Conservation (phyloP, 2,888 invertebrate genomes). For the Lampropteryx suffumata region DNA sequence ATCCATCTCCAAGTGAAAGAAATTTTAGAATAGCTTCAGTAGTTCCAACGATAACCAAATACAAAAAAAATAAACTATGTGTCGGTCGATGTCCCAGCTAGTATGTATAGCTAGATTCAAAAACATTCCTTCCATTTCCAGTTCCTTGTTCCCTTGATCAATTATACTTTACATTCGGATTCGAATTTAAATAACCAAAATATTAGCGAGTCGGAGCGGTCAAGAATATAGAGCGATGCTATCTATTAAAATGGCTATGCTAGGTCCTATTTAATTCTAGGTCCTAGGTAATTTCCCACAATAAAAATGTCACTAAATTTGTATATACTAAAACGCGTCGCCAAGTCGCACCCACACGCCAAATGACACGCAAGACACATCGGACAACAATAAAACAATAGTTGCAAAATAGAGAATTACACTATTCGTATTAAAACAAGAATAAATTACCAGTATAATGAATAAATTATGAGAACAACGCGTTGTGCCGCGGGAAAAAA, state of each 20-base stretch:
- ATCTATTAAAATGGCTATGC: neutral
- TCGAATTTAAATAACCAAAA: too few species aligned
- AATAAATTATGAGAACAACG: conserved; percentile 75
- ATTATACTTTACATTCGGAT: too few species aligned
- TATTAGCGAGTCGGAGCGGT: neutral
- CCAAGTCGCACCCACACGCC: conserved; percentile 44
- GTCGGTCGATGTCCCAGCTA: too few species aligned
- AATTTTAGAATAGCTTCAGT: too few species aligned
- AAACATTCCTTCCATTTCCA: too few species aligned
- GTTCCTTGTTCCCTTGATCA: too few species aligned
- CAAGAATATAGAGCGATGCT: too few species aligned
- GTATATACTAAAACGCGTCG: conserved; percentile 51
- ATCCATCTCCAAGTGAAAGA: too few species aligned
- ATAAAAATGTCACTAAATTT: conserved; percentile 55
- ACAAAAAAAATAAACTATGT: too few species aligned
- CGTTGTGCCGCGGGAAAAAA: conserved; percentile 73
- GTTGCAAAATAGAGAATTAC: conserved; percentile 68
- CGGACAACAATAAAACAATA: conserved; percentile 54
- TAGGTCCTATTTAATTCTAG: conserved; percentile 4
- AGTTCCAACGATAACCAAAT: too few species aligned
- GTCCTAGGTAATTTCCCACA: conserved; percentile 46
- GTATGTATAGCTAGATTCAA: too few species aligned
- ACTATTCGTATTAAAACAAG: conserved; percentile 53
- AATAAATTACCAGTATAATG: conserved; percentile 75
- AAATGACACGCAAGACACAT: conserved; percentile 41